A percentile compares a stretch with the other conserved stretches of the same genome.
Evolutionary conservation across 2,888 invertebrate genomes (phyloP).

Genomic region (Pterostichus madidus): DNA sequence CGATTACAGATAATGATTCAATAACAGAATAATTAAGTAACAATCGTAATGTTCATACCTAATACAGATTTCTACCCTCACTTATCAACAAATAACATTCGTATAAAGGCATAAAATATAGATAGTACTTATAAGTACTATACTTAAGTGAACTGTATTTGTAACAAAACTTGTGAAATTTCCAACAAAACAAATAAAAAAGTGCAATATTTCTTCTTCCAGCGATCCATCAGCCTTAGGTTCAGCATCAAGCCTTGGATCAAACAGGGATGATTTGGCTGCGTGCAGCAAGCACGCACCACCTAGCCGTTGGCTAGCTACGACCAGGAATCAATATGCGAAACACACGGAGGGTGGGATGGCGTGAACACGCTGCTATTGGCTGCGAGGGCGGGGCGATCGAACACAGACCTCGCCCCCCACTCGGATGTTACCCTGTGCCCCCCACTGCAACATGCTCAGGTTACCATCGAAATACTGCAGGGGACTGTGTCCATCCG

Average conservation of each 20-base stretch:
- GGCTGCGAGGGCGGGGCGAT: conserved; percentile 61
- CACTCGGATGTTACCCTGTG: conserved; percentile 12
- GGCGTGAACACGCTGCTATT: conserved; percentile 44
- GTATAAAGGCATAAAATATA: no score
- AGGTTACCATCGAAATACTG: neutral
- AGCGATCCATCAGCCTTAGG: neutral
- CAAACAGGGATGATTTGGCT: conserved; percentile 1
- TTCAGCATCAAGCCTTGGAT: neutral
- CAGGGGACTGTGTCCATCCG: neutral
- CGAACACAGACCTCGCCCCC: conserved; percentile 52
- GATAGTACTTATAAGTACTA: no score
- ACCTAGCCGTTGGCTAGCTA: conserved; percentile 64
- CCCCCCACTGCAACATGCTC: neutral
- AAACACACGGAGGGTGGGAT: conserved; percentile 50
- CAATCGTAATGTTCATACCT: no score
- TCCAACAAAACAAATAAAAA: no score
- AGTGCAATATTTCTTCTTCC: neutral
- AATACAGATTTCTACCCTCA: no score
- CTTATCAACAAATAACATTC: no score
- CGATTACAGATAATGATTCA: no score
- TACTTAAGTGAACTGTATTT: no score
- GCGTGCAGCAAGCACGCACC: neutral
- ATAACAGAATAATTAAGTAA: no score
- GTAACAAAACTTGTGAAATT: no score
- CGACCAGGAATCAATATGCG: conserved; percentile 65